These are phyloP conservation scores for Sporophila hypoxantha DNA, from an alignment of 2,113 vertebrate genomes.

Conservation along the genomic window DNA sequence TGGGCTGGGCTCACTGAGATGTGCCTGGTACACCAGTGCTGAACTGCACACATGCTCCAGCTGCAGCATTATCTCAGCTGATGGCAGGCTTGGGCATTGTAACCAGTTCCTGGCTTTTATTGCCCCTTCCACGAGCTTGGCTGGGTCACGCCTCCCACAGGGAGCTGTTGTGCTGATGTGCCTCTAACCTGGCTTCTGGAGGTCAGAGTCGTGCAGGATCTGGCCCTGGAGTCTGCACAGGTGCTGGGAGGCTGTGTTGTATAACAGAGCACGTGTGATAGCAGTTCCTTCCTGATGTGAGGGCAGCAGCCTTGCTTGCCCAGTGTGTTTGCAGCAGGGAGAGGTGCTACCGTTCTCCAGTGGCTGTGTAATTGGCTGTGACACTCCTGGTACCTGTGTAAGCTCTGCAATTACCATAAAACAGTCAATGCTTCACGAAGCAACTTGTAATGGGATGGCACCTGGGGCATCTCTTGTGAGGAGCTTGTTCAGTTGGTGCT, in stretches of 20 bases:
- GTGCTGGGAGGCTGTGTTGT: neutral
- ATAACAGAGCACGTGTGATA: neutral
- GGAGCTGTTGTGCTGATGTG: neutral
- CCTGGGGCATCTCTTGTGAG: neutral
- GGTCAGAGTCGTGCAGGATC: neutral
- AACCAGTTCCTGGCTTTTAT: neutral
- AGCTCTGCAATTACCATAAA: conserved; percentile 1
- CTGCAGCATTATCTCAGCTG: neutral
- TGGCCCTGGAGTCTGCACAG: neutral
- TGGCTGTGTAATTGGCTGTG: conserved; percentile 1
- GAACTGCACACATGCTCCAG: neutral
- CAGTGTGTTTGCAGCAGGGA: neutral
- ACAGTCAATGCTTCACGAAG: neutral
- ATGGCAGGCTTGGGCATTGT: neutral
- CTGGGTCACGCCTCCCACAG: neutral
- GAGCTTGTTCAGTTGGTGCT: neutral
- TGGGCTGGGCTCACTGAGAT: neutral
- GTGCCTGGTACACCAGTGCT: neutral
- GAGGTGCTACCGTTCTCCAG: neutral
- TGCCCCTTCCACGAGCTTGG: neutral
- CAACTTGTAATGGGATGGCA: neutral
- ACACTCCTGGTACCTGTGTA: neutral
- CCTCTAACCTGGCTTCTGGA: neutral
- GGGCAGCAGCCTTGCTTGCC: neutral
- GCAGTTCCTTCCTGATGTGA: neutral